A percentile compares a stretch with the other conserved stretches of the same genome.
Evolutionary conservation across 2,797 vertebrate genomes (phyloP).

Genomic region (Erpetoichthys calabaricus): DNA sequence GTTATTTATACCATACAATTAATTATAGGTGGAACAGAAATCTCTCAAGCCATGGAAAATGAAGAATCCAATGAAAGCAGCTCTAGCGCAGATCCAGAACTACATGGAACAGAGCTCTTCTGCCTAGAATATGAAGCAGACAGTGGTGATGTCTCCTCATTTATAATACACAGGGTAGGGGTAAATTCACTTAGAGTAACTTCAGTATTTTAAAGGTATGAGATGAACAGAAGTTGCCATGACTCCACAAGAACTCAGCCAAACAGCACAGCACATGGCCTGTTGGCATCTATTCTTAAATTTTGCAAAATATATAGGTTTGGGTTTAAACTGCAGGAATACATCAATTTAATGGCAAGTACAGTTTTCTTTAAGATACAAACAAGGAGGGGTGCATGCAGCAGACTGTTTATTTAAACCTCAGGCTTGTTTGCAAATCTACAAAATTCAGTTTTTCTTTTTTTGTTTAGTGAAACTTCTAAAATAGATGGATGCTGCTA

Average conservation of each 20-base stretch:
- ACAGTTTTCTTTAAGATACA: too few relatives aligned
- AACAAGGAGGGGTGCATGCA: too few relatives aligned
- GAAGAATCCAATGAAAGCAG: conserved; percentile 67
- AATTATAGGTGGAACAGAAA: conserved; percentile 42
- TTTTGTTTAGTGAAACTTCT: too few relatives aligned
- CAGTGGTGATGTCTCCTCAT: conserved; percentile 63
- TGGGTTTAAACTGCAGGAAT: neutral
- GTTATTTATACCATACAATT: too few relatives aligned
- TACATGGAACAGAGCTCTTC: conserved; percentile 61
- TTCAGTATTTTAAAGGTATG: neutral
- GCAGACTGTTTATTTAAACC: too few relatives aligned
- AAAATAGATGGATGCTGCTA: too few relatives aligned
- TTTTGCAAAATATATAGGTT: neutral
- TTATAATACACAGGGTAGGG: conserved; percentile 76
- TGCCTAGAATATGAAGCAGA: conserved; percentile 84
- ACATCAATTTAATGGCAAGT: too few relatives aligned
- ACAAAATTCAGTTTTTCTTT: too few relatives aligned
- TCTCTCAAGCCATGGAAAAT: conserved; percentile 40
- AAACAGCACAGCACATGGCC: too few relatives aligned
- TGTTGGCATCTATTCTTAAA: too few relatives aligned
- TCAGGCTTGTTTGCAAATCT: too few relatives aligned
- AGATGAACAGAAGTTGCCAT: conserved; percentile 7
- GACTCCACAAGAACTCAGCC: neutral
- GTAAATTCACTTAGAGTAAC: neutral
- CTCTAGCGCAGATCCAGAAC: conserved; percentile 60